Base-by-base conservation (phyloP, 2,113 vertebrate species). In the Xerus inauris region DNA sequence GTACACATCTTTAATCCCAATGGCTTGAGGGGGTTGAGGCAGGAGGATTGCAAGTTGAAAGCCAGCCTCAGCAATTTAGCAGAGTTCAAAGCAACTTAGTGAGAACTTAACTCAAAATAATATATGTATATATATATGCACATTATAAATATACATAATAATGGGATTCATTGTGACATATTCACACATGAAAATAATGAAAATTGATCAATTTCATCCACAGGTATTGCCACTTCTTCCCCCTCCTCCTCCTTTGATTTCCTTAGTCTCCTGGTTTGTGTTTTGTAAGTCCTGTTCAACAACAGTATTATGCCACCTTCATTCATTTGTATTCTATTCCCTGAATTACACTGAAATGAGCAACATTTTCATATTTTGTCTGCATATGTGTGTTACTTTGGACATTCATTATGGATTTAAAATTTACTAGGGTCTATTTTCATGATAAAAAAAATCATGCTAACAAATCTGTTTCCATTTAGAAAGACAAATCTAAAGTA, bases 391-490 rank as follows among this genome's bases (percentile, higher is more conserved):
- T 89, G 45, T 47, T 32, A 86, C 8, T 91, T 32, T 0, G 57
- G 0, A 6, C 4, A 72, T 75, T 95, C 26, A 76, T 71, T 57
- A 12, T 96, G 14, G 8, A 45, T 49, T 88, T 75, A 62, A 86
- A 67, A 72, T 93, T 81, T 83, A 62, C 17, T 80, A 71, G 2
- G 3, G 65, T 96, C 49, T 95, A 77, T 49, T 82, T 96, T 71
- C 81, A 89, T 72, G 47, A 47, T 71, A 94, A 86, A 26, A 94
- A 90, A 86, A 1, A 47, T 57, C 13, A 9, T 40, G 0, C 19
- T 89, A 54, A 92, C 57, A 93, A 96, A 87, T 95, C 32, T 67
- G 24, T 91, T 97, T 86, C 19, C 3, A 59, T 40, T 94, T 92
- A 51, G 40, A 93, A 73, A 80, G 71, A 82, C 6, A 92, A 91